Conservation (phyloP, 1,140 invertebrate genomes). For the Venustaconcha ellipsiformis region DNA sequence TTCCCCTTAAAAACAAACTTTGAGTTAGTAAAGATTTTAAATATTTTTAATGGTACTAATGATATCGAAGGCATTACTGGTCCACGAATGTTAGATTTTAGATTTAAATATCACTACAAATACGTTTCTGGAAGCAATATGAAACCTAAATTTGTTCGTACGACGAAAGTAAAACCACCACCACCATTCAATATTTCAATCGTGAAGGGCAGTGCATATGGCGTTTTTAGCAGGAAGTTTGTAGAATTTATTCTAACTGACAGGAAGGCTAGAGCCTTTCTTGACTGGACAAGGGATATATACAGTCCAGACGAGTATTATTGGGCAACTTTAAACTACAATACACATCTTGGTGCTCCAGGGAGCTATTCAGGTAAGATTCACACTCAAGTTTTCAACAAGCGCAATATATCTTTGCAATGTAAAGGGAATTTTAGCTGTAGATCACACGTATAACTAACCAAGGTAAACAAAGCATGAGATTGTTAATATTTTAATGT, state of each 20-base stretch:
- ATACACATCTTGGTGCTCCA: constrained; percentile 43
- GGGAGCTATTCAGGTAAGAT: constrained; percentile 45
- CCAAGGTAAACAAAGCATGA: too few relatives aligned
- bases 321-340: constrained; percentile 56
- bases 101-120: constrained; percentile 30
- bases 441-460: too few relatives aligned
- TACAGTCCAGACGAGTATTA: constrained; percentile 58
- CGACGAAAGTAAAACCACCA: constrained; percentile 31
- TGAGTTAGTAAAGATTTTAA: constrained; percentile 58
- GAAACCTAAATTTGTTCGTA: constrained; percentile 22
- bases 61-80: constrained; percentile 43
- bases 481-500: too few relatives aligned
- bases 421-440: too few relatives aligned
- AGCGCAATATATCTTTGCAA: too few relatives aligned
- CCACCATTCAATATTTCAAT: constrained; percentile 51
- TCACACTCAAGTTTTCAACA: background rate
- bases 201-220: constrained; percentile 61
- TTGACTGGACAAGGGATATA: constrained; percentile 50
- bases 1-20: constrained; percentile 58
- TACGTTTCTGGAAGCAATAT: background rate
- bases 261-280: constrained; percentile 37
- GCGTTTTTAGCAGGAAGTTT: constrained; percentile 53
- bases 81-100: constrained; percentile 12
- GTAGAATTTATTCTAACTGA: constrained; percentile 49
- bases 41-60: constrained; percentile 52